These are phyloP conservation scores for Danio aesculapii DNA, from an alignment of 2,797 vertebrate genomes.

Conservation along the genomic window DNA sequence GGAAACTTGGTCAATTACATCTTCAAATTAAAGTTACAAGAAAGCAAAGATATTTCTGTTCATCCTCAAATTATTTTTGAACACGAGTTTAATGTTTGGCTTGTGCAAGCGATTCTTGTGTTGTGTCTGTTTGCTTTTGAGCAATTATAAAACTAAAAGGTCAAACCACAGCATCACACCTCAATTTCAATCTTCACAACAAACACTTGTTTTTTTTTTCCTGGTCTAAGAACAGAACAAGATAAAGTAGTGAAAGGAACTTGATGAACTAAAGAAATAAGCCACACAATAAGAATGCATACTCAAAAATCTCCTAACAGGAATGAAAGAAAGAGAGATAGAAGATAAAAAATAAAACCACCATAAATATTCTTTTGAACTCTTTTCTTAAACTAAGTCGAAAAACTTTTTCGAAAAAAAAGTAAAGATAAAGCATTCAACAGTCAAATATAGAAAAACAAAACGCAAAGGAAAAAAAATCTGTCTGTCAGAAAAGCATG, in stretches of 20 bases:
- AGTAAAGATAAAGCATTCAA: constrained; percentile 28
- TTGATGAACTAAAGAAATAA: constrained; percentile 18
- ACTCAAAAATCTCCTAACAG: constrained; percentile 9
- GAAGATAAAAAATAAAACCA: constrained; percentile 61
- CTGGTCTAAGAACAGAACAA: constrained; percentile 69
- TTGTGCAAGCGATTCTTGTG: constrained; percentile 60
- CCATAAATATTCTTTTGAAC: constrained; percentile 44
- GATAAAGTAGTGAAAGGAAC: constrained; percentile 1
- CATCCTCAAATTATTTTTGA: constrained; percentile 54
- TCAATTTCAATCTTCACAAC: constrained; percentile 70
- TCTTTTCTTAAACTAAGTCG: neutral
- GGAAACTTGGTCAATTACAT: constrained; percentile 57
- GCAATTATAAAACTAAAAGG: constrained; percentile 74
- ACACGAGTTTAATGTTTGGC: constrained; percentile 51
- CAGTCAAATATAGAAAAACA: constrained; percentile 64
- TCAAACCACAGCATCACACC: constrained; percentile 81
- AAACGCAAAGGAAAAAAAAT: constrained; percentile 60
- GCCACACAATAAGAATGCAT: neutral
- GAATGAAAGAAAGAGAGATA: constrained; percentile 50
- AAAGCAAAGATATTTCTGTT: constrained; percentile 52
- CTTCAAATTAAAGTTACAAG: constrained; percentile 60
- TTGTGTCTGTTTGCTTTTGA: constrained; percentile 65
- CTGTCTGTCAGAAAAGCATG: constrained; percentile 9
- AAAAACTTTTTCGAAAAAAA: constrained; percentile 64
- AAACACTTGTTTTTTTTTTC: constrained; percentile 69